These are phyloP conservation scores for Melanotaenia trifasciata DNA, from an alignment of 2,797 vertebrate species.

Conservation along the genomic window DNA sequence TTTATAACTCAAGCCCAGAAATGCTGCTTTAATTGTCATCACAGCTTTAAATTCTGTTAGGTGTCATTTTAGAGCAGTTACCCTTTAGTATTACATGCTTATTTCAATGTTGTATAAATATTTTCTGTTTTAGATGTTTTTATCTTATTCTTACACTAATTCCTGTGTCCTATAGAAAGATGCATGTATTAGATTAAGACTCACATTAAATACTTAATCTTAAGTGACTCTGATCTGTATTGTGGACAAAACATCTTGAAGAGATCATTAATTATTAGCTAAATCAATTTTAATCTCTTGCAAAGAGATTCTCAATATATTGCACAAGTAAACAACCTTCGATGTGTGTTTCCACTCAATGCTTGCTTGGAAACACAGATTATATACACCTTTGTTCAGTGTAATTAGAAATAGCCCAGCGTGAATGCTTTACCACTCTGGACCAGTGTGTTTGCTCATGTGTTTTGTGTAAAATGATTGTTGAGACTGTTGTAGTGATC, in stretches of 20 bases:
- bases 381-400: neutral
- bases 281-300: too few species aligned
- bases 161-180: too few species aligned
- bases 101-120: neutral
- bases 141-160: too few species aligned
- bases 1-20: neutral
- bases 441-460: neutral
- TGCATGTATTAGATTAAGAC: too few species aligned
- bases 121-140: too few species aligned
- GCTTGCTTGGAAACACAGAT: neutral
- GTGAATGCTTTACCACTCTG: neutral
- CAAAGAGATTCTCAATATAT: neutral
- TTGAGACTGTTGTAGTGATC: neutral
- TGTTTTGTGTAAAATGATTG: slow-evolving; percentile 2
- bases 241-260: neutral
- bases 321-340: neutral
- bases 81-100: neutral
- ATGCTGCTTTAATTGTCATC: neutral
- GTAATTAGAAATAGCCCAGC: neutral
- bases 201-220: neutral
- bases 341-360: neutral
- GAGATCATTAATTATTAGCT: neutral
- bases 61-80: neutral
- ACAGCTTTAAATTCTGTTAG: too few species aligned
- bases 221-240: neutral